Evolutionary conservation across 2,113 vertebrate species (phyloP), one percentile per base, ranked within the genome.

Genomic region (Gadus chalcogrammus): DNA sequence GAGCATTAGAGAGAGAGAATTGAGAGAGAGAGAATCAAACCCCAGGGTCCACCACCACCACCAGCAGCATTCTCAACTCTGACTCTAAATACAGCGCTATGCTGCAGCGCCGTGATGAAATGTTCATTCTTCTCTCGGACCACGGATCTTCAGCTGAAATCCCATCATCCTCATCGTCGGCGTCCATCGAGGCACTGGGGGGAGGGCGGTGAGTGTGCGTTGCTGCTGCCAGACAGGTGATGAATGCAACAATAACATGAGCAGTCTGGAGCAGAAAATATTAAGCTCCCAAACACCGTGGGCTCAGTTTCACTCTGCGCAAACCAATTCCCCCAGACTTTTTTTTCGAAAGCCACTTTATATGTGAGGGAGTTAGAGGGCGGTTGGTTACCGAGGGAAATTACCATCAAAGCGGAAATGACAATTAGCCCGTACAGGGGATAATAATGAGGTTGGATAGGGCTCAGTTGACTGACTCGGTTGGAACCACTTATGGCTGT

Each of bases 381-480:
- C 83, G 83, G 69, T 77, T 77, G 64, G 70, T 64, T 73, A 84
- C 75, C 76, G 72, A 74, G 81, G 83, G 78, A 82, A 85, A 83
- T 81, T 73, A 82, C 53, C 56, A 78, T 85, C 78, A 85, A 83
- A 83, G 82, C 78, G 38, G 71, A 82, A 77, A 73, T 62, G 79
- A 74, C 72, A 76, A 84, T 79, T 82, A 82, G 80, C 78, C 70
- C 75, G 72, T 74, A 58, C n/a, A 72, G 63, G 61, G 70, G 31
- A 55, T 68, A 64, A 69, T 83, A 82, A 83, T 80, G 70, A 79
- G 74, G 74, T 83, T 82, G 83, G 77, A 85, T 83, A 77, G 80
- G 68, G 73, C 79, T 79, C 66, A 70, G 12, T 13, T 9, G 42
- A 12, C 42, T 48, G 42, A 48, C 42, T 48, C 74, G 65, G 71